These are phyloP conservation scores for Amiota minor DNA, from an alignment of 2,888 invertebrate genomes.

Conservation along the genomic window DNA sequence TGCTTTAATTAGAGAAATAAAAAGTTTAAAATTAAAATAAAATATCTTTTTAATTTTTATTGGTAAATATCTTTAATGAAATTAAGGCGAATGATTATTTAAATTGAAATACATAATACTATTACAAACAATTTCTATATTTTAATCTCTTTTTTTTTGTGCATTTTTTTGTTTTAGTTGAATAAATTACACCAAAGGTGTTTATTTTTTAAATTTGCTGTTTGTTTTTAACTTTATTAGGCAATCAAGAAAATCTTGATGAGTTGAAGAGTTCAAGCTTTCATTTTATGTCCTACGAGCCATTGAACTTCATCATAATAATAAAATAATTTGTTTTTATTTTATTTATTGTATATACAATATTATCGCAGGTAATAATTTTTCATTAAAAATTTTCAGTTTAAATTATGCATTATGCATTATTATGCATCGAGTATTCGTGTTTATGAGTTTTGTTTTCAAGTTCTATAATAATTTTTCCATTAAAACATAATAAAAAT, in stretches of 20 bases:
- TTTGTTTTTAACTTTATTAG: constrained; percentile 46
- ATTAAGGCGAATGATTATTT: constrained; percentile 23
- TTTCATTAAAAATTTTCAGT: constrained; percentile 7
- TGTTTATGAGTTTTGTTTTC: not conserved
- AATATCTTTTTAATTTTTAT: too few species aligned
- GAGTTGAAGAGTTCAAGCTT: constrained; percentile 16
- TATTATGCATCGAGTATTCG: not conserved
- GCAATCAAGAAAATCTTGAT: constrained; percentile 59
- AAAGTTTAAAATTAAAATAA: constrained; percentile 20
- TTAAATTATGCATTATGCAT: not conserved
- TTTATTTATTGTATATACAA: not conserved
- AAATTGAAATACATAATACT: too few species aligned
- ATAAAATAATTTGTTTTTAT: not conserved
- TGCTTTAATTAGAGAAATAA: constrained; percentile 17
- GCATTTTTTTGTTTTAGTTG: constrained; percentile 35
- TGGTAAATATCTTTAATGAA: constrained; percentile 14
- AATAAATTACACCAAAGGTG: constrained; percentile 49
- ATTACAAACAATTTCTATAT: too few species aligned
- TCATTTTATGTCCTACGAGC: constrained; percentile 37
- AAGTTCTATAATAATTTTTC: too few species aligned
- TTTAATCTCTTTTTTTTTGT: not conserved
- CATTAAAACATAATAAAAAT: too few species aligned
- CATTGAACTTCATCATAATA: constrained; percentile 55
- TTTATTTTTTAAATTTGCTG: constrained; percentile 33
- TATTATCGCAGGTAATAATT: constrained; percentile 9